phyloP scores from a whole-genome alignment of 2,113 vertebrate genomes.

The Ramphastos sulfuratus region DNA sequence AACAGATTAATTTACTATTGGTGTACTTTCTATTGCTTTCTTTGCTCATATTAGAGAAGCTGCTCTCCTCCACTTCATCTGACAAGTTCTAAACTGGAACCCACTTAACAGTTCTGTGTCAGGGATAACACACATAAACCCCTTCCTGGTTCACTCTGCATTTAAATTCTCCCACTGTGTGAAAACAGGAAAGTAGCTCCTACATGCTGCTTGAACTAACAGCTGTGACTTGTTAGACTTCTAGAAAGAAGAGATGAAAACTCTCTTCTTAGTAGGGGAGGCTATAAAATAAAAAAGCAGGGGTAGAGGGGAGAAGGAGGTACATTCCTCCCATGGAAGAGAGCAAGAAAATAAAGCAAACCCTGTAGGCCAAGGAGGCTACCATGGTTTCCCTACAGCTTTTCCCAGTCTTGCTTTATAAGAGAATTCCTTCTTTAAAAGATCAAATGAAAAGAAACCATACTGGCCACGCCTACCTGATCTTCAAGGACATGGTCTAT shows the following conservation, averaged over 20 bases:
- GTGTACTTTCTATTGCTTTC: background rate
- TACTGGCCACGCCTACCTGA: background rate
- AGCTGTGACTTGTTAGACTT: constrained; percentile 9
- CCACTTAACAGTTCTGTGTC: constrained; percentile 4
- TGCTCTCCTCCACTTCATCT: background rate
- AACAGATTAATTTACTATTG: background rate
- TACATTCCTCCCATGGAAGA: background rate
- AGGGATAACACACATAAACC: background rate
- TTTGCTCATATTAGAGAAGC: background rate
- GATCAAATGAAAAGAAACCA: background rate
- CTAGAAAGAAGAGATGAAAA: background rate
- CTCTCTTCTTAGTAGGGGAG: background rate
- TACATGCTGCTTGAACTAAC: background rate
- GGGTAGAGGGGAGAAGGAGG: background rate
- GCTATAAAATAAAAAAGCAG: constrained; percentile 26
- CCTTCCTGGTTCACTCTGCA: background rate
- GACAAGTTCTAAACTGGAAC: background rate
- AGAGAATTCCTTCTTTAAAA: background rate
- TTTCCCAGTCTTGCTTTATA: background rate
- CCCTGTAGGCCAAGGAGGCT: background rate
- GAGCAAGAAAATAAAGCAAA: background rate
- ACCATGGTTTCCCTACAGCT: background rate
- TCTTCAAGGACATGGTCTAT: background rate
- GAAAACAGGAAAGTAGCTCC: constrained; percentile 13
- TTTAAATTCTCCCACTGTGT: constrained; percentile 30